Evolutionary conservation across 2,888 invertebrate genomes (phyloP).

Genomic region (Catocala sponsa): DNA sequence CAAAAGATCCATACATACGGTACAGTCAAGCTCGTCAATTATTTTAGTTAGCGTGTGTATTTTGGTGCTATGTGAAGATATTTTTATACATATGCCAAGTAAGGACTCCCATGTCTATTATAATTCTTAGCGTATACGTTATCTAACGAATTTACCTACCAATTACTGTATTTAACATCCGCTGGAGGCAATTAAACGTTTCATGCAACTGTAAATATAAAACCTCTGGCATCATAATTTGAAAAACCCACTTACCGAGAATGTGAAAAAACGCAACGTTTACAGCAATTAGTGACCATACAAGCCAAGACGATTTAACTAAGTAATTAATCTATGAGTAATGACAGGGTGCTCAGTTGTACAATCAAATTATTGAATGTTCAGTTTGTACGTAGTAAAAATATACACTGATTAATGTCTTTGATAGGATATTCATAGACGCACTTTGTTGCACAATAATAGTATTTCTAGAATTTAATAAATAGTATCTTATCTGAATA

Average conservation of each 20-base stretch:
- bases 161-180: conserved; percentile 84
- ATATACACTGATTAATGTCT: conserved; percentile 27
- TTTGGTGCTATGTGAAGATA: conserved; percentile 1
- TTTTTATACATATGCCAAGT: conserved; percentile 35
- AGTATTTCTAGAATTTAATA: conserved; percentile 57
- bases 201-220: conserved; percentile 84
- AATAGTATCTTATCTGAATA: conserved; percentile 52
- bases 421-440: conserved; percentile 22
- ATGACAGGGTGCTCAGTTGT: conserved; percentile 59
- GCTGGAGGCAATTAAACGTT: conserved; percentile 80
- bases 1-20: conserved; percentile 46
- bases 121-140: conserved; percentile 61
- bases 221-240: conserved; percentile 77
- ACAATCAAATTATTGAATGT: conserved; percentile 61
- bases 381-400: conserved; percentile 17
- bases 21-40: conserved; percentile 54
- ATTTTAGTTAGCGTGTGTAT: conserved; percentile 10
- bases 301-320: conserved; percentile 75
- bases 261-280: conserved; percentile 82
- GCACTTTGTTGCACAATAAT: conserved; percentile 35
- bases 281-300: conserved; percentile 82
- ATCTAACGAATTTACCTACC: conserved; percentile 79
- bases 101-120: conserved; percentile 46
- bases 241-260: conserved; percentile 78
- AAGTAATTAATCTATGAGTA: conserved; percentile 74